These are phyloP conservation scores for Cheilosia pagana DNA, from an alignment of 2,888 invertebrate species.

Conservation along the genomic window DNA sequence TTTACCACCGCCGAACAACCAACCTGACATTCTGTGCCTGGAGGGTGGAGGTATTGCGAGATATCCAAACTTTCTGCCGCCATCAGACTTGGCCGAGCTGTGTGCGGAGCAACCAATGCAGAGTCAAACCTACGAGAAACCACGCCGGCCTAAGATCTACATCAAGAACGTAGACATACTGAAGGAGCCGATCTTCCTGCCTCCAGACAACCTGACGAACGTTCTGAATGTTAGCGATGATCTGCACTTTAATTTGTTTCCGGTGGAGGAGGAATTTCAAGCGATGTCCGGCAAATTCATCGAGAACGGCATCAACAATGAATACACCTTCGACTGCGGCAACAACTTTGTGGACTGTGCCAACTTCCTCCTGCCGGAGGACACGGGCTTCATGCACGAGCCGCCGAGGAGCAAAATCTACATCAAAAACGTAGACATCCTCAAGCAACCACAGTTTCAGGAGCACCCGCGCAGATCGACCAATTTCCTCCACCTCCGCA, in stretches of 20 bases:
- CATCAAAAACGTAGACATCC: slow-evolving; percentile 81
- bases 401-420: slow-evolving; percentile 80
- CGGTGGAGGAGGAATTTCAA: slow-evolving; percentile 42
- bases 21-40: slow-evolving; percentile 49
- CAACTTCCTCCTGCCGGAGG: slow-evolving; percentile 62
- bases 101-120: slow-evolving; percentile 13
- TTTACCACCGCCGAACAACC: slow-evolving; percentile 18
- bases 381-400: slow-evolving; percentile 51
- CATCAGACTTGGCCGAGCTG: slow-evolving; percentile 42
- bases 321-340: slow-evolving; percentile 58
- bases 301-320: slow-evolving; percentile 42
- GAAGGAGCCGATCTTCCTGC: slow-evolving; percentile 81
- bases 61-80: slow-evolving; percentile 48
- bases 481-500: slow-evolving; percentile 80
- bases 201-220: slow-evolving; percentile 75
- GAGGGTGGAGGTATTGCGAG: slow-evolving; percentile 36
- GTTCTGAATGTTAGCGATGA: slow-evolving; percentile 74
- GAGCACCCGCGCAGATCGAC: slow-evolving; percentile 79
- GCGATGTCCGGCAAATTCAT: slow-evolving; percentile 47
- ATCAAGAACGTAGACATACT: slow-evolving; percentile 83
- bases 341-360: slow-evolving; percentile 62
- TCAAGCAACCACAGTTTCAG: slow-evolving; percentile 79
- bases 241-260: slow-evolving; percentile 66
- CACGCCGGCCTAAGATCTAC: slow-evolving; percentile 82
- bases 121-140: slow-evolving; percentile 76